These are phyloP conservation scores for Callyntrura sp. DNA, from an alignment of 2,888 invertebrate genomes.

Conservation along the genomic window DNA sequence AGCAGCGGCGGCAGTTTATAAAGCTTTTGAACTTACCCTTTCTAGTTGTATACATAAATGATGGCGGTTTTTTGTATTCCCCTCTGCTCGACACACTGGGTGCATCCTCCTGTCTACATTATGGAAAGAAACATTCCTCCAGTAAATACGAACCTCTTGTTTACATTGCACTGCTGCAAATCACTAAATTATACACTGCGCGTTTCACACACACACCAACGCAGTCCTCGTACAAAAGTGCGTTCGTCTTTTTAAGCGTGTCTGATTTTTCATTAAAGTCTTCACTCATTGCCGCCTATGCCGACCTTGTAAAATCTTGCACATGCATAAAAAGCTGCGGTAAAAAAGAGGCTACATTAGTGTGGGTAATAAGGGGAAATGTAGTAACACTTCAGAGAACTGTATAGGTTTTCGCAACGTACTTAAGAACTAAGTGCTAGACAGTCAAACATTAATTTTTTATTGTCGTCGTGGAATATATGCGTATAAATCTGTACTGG, in stretches of 20 bases:
- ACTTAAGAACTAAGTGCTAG: background rate
- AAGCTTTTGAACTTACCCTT: slow-evolving; percentile 19
- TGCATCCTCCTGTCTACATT: no score
- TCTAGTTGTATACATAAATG: background rate
- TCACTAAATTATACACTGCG: background rate
- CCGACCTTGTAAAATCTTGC: slow-evolving; percentile 25
- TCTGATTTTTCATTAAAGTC: slow-evolving; percentile 7
- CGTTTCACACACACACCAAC: background rate
- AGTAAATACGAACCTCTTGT: no score
- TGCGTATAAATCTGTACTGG: background rate
- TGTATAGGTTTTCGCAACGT: background rate
- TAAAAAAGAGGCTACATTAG: background rate
- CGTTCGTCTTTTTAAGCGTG: background rate
- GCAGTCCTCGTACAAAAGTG: background rate
- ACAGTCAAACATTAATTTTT: background rate
- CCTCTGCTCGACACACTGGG: no score
- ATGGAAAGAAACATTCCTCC: background rate
- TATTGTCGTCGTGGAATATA: background rate
- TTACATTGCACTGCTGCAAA: background rate
- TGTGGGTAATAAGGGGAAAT: background rate
- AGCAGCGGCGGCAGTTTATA: background rate
- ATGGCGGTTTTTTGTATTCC: background rate
- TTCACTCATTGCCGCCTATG: background rate
- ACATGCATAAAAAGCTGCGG: slow-evolving; percentile 2
- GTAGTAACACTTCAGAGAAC: background rate